A percentile compares a stretch with the other conserved stretches of the same genome.
Evolutionary conservation across 2,888 invertebrate species (phyloP).

Genomic region (Eledona agricola): DNA sequence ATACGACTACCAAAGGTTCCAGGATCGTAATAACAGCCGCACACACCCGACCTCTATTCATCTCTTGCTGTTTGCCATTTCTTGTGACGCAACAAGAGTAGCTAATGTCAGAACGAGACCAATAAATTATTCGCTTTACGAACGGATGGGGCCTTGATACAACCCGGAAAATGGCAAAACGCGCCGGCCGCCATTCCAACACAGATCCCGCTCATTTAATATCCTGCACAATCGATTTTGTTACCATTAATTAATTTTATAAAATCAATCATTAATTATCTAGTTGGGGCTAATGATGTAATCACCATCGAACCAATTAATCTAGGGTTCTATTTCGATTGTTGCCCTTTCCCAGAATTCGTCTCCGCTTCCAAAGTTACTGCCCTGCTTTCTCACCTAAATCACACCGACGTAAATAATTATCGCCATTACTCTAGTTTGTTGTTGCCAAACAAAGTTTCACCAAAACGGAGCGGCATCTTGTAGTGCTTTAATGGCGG

Average conservation of each 20-base stretch:
- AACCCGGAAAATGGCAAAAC: slow-evolving; percentile 9
- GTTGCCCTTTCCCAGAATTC: slow-evolving; percentile 3
- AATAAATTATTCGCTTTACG: slow-evolving; percentile 21
- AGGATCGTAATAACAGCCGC: slow-evolving; percentile 46
- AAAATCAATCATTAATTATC: too few species aligned
- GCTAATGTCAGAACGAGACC: slow-evolving; percentile 31
- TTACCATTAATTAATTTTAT: too few species aligned
- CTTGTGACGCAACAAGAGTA: slow-evolving; percentile 31
- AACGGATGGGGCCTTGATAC: slow-evolving; percentile 19
- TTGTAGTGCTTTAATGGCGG: slow-evolving; percentile 3
- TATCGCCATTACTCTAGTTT: slow-evolving; percentile 20
- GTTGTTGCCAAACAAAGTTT: slow-evolving; percentile 21
- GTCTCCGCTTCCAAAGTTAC: not conserved
- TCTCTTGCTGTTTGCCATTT: slow-evolving; percentile 31
- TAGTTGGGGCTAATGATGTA: too few species aligned
- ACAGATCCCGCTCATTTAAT: not conserved
- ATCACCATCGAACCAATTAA: too few species aligned
- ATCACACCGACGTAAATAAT: slow-evolving; percentile 17
- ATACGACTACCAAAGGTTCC: slow-evolving; percentile 51
- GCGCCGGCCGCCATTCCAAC: not conserved
- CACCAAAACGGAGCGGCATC: slow-evolving; percentile 10
- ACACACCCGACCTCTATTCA: slow-evolving; percentile 37
- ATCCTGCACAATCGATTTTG: too few species aligned
- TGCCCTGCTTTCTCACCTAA: slow-evolving; percentile 18
- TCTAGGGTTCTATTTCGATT: too few species aligned